A percentile compares a stretch with the other conserved stretches of the same genome.
Conservation (phyloP, 2,113 vertebrate species). For the Mus spicilegus region DNA sequence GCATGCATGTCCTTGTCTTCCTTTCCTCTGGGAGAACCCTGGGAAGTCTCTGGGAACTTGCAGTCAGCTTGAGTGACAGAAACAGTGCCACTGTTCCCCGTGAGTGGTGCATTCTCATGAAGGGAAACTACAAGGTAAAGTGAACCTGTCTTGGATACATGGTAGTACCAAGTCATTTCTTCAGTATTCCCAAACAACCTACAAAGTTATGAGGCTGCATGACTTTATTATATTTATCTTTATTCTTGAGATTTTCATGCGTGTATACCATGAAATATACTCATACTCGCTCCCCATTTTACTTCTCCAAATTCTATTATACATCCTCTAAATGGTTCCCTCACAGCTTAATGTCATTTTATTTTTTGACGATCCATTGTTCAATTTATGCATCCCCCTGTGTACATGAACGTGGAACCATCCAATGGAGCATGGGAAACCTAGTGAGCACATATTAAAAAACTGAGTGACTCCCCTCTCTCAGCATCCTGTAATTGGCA, state of each 20-base stretch:
- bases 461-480: neutral
- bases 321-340: neutral
- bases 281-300: neutral
- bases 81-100: neutral
- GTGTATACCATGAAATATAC: neutral
- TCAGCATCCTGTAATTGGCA: neutral
- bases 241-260: neutral
- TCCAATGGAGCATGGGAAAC: neutral
- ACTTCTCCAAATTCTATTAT: neutral
- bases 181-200: neutral
- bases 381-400: accelerated
- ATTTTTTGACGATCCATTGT: neutral
- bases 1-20: no score
- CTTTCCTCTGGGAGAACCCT: neutral
- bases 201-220: neutral
- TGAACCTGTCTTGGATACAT: neutral
- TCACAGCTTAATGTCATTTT: neutral
- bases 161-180: neutral
- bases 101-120: neutral
- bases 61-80: neutral
- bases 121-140: neutral
- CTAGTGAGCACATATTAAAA: neutral
- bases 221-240: neutral
- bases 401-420: neutral
- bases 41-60: neutral